phyloP scores from a whole-genome alignment of 2,797 vertebrate species.

The Arvicola amphibius region DNA sequence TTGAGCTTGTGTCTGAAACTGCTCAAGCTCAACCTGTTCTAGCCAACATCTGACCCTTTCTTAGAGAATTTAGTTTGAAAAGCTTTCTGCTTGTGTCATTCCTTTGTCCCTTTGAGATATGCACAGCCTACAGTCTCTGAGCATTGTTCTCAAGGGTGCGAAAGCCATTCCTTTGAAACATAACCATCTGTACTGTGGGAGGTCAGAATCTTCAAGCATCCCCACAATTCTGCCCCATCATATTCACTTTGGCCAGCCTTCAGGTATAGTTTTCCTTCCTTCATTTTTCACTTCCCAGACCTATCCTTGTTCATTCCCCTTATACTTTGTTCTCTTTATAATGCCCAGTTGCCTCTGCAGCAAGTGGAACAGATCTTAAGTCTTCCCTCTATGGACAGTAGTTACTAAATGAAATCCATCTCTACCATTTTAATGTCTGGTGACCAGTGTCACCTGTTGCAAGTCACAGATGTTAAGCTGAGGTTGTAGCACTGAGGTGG shows the following conservation, averaged over 20 bases:
- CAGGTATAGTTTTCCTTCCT: neutral
- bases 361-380: neutral
- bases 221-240: neutral
- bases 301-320: neutral
- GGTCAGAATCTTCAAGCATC: neutral
- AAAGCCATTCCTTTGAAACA: neutral
- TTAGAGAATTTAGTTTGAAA: constrained; percentile 3
- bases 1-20: neutral
- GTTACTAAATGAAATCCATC: neutral
- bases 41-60: neutral
- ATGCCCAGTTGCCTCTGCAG: neutral
- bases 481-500: neutral
- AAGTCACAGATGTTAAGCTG: neutral
- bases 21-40: neutral
- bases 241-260: neutral
- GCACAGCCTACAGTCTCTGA: neutral
- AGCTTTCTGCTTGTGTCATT: too few species aligned
- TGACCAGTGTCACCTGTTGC: neutral
- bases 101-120: neutral
- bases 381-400: neutral
- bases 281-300: neutral
- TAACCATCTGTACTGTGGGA: neutral
- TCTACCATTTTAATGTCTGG: neutral
- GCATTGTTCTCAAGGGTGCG: neutral
- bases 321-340: neutral